phyloP scores from a whole-genome alignment of 2,797 vertebrate genomes.

The Remorina albescens region DNA sequence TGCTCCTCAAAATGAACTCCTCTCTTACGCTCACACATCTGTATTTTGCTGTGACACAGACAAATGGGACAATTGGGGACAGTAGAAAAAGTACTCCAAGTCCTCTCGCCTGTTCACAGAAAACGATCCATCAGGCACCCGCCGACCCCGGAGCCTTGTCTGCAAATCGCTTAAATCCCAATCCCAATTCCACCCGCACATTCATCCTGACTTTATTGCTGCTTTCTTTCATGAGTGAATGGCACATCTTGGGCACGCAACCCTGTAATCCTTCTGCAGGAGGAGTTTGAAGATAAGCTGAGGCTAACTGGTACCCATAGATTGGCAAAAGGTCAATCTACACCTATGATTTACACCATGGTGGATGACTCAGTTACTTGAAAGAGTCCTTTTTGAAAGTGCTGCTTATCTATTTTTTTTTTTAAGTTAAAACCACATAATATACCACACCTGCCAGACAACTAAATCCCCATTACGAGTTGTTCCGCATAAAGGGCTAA shows the following conservation, averaged over 20 bases:
- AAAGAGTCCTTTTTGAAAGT: not conserved
- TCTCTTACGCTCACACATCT: conserved; percentile 76
- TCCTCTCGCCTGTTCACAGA: conserved; percentile 72
- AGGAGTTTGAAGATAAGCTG: conserved; percentile 28
- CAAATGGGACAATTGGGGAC: conserved; percentile 83
- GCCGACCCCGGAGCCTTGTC: conserved; percentile 66
- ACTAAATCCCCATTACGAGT: not conserved
- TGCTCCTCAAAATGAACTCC: conserved; percentile 77
- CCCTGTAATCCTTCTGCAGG: conserved; percentile 52
- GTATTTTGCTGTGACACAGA: conserved; percentile 82
- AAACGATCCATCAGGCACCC: conserved; percentile 80
- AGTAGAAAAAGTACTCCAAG: conserved; percentile 81
- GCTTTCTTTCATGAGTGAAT: conserved; percentile 55
- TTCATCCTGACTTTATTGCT: conserved; percentile 68
- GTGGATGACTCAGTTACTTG: not conserved
- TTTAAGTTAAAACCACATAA: not conserved
- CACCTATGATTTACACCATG: conserved; percentile 11
- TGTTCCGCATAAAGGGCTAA: not conserved
- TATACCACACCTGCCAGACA: not conserved
- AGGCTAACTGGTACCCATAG: conserved; percentile 42
- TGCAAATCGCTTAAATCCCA: conserved; percentile 77
- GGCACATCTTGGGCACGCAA: conserved; percentile 53
- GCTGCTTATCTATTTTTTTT: not conserved
- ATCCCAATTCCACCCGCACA: conserved; percentile 74
- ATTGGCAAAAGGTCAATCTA: conserved; percentile 35